Percentiles rank a stretch among this genome's conserved stretches.
Conservation (phyloP, 2,113 vertebrate genomes). For the Epinephelus moara region DNA sequence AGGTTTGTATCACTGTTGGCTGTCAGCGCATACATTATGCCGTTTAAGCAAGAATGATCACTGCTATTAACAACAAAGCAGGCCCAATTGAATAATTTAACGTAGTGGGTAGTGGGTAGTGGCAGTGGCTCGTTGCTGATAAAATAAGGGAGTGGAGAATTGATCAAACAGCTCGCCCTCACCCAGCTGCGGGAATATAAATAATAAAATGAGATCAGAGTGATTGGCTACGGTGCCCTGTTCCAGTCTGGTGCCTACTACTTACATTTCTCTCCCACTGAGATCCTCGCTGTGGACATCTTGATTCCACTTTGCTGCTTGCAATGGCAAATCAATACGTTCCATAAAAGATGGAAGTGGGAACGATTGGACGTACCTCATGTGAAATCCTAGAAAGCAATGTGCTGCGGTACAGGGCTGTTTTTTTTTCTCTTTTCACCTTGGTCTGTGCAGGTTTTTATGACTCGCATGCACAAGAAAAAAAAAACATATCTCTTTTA, state of each 20-base stretch:
- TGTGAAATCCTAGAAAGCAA: constrained; percentile 25
- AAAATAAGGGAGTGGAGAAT: constrained; percentile 57
- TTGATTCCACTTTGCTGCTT: constrained; percentile 56
- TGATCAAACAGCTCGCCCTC: constrained; percentile 63
- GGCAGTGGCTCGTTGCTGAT: constrained; percentile 61
- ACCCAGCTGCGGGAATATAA: constrained; percentile 56
- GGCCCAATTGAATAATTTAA: constrained; percentile 79
- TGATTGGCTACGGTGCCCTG: constrained; percentile 53
- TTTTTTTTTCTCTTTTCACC: background rate
- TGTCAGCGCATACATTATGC: constrained; percentile 78
- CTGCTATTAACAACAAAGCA: constrained; percentile 80
- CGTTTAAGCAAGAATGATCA: constrained; percentile 82
- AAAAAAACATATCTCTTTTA: background rate
- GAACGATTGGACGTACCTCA: constrained; percentile 13
- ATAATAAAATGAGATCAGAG: constrained; percentile 69
- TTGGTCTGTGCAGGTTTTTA: constrained; percentile 30
- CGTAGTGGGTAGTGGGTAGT: constrained; percentile 23
- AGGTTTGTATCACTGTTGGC: constrained; percentile 76
- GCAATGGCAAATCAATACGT: constrained; percentile 65
- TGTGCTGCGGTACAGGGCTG: background rate
- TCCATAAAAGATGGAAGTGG: constrained; percentile 43
- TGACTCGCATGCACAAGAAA: constrained; percentile 5
- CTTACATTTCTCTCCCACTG: constrained; percentile 53
- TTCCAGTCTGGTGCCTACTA: constrained; percentile 20
- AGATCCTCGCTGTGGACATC: constrained; percentile 45